phyloP scores from a whole-genome alignment of 2,888 invertebrate species.

The Dioctria rufipes region DNA sequence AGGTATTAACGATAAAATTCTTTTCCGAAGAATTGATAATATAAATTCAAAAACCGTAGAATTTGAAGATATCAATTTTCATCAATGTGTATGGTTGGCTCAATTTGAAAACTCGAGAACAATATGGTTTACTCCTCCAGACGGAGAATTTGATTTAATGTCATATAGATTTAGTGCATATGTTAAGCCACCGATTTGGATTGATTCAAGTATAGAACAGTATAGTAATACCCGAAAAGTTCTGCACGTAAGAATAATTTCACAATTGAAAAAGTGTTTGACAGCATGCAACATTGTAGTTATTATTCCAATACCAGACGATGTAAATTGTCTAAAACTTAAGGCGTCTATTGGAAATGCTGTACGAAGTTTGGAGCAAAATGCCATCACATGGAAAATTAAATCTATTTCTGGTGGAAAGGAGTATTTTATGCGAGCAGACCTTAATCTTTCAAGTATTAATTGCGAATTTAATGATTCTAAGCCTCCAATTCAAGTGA shows the following conservation, averaged over 20 bases:
- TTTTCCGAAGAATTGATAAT: conserved; percentile 97
- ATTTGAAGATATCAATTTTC: conserved; percentile 98
- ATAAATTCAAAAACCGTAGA: conserved; percentile 99
- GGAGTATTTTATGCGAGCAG: conserved; percentile 98
- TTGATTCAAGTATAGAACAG: conserved; percentile 97
- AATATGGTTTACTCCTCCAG: conserved; percentile 98
- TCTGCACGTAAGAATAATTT: conserved; percentile 99
- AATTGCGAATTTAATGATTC: conserved; percentile 95
- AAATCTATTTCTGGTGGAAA: conserved; percentile 99
- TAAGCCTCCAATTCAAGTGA: conserved; percentile 97
- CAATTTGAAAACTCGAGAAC: conserved; percentile 98
- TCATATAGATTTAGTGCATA: conserved; percentile 94
- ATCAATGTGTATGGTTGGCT: conserved; percentile 97
- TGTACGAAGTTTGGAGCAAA: conserved; percentile 97
- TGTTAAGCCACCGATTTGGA: conserved; percentile 97
- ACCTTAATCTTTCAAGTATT: conserved; percentile 97
- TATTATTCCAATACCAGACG: conserved; percentile 94
- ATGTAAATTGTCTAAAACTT: conserved; percentile 99
- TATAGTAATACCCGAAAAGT: conserved; percentile 98
- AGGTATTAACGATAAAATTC: conserved; percentile 97
- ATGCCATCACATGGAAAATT: conserved; percentile 97
- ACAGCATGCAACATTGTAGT: conserved; percentile 99
- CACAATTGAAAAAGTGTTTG: conserved; percentile 96
- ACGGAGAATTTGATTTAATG: conserved; percentile 99
- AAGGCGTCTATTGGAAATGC: conserved; percentile 98